These are phyloP conservation scores for Amiota minor DNA, from an alignment of 2,888 invertebrate genomes.

Conservation along the genomic window DNA sequence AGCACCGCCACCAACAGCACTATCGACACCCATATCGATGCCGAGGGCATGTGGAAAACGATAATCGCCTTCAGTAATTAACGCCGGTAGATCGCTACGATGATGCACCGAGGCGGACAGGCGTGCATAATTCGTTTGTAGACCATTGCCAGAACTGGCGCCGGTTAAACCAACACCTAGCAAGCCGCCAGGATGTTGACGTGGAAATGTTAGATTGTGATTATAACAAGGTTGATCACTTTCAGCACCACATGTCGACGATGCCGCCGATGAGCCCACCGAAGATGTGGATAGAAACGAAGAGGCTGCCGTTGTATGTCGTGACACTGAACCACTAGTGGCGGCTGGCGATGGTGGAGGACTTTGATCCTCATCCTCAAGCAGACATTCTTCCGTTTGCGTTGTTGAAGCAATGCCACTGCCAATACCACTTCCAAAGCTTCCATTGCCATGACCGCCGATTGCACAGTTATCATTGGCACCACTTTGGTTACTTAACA, in stretches of 20 bases:
- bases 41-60: constrained; percentile 67
- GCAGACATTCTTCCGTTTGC: constrained; percentile 65
- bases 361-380: constrained; percentile 68
- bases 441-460: constrained; percentile 32
- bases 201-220: constrained; percentile 79
- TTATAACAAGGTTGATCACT: constrained; percentile 75
- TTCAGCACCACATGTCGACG: constrained; percentile 58
- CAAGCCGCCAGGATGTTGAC: constrained; percentile 70
- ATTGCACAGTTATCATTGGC: constrained; percentile 32
- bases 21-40: constrained; percentile 57
- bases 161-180: constrained; percentile 55
- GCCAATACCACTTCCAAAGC: constrained; percentile 42
- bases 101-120: constrained; percentile 71
- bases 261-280: constrained; percentile 56
- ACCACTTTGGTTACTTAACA: constrained; percentile 61
- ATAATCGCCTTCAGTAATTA: constrained; percentile 79
- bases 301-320: constrained; percentile 46
- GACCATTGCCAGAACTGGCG: constrained; percentile 52
- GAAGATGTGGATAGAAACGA: constrained; percentile 72
- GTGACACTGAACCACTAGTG: constrained; percentile 55
- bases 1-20: constrained; percentile 60
- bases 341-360: constrained; percentile 74
- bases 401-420: constrained; percentile 58
- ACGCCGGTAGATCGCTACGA: constrained; percentile 78
- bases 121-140: constrained; percentile 65